phyloP scores from a whole-genome alignment of 1,140 invertebrate species.

The Tetramorium alpestre region DNA sequence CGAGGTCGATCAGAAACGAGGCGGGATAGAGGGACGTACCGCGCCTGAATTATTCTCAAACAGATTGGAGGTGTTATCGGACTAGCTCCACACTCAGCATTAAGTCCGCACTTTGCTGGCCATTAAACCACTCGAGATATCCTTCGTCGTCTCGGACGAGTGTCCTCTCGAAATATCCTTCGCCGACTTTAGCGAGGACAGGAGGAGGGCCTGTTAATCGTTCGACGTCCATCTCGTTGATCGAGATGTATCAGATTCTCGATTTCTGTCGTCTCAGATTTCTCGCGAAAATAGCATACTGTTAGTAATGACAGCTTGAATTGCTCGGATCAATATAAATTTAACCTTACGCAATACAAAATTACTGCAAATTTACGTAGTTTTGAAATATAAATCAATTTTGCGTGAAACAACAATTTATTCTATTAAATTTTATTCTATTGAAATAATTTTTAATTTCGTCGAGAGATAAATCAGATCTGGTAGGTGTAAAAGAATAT shows the following conservation, averaged over 20 bases:
- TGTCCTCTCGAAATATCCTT: constrained; percentile 31
- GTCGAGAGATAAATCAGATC: neutral
- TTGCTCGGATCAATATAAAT: neutral
- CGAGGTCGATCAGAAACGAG: constrained; percentile 1
- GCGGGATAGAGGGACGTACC: neutral
- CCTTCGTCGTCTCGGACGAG: constrained; percentile 1
- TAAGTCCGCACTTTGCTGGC: constrained; percentile 16
- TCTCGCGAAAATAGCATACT: neutral
- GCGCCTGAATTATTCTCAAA: constrained; percentile 7
- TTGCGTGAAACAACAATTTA: neutral
- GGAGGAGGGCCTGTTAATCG: neutral
- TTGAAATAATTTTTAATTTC: neutral
- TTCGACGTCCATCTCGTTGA: neutral
- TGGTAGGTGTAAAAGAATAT: neutral
- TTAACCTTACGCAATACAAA: neutral
- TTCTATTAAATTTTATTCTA: neutral
- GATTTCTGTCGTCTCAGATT: neutral
- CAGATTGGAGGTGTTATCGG: constrained; percentile 40
- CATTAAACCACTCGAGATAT: constrained; percentile 34
- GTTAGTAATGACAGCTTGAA: neutral
- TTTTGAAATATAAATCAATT: neutral
- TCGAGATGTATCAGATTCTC: neutral
- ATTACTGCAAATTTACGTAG: neutral
- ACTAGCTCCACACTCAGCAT: neutral
- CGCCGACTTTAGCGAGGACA: neutral